Percentiles rank a stretch among this genome's conserved stretches.
These are phyloP conservation scores for Quadroppia sp. DNA, from an alignment of 2,888 invertebrate species.

Conservation along the genomic window DNA sequence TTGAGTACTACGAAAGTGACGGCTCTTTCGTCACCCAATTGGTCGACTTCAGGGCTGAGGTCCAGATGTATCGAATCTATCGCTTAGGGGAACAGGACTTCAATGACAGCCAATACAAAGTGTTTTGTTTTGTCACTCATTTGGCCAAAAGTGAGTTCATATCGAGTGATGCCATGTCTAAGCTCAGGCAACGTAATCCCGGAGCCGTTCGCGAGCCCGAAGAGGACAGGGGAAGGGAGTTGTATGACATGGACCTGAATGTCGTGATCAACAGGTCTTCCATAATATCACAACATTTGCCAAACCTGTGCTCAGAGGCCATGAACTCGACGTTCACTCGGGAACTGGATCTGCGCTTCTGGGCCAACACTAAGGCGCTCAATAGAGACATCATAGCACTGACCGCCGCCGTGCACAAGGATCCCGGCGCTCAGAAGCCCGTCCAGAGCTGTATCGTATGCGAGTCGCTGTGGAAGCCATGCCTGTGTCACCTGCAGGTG, in stretches of 20 bases:
- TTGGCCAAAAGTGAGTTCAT: constrained; percentile 82
- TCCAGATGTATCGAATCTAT: constrained; percentile 81
- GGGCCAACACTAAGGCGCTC: constrained; percentile 54
- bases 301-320: constrained; percentile 71
- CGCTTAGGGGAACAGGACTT: constrained; percentile 88
- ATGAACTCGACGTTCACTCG: constrained; percentile 67
- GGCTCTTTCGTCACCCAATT: constrained; percentile 86
- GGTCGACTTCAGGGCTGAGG: constrained; percentile 91
- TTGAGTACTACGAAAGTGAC: constrained; percentile 85
- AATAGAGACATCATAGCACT: constrained; percentile 59
- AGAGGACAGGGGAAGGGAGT: constrained; percentile 78
- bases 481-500: constrained; percentile 77
- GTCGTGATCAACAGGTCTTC: constrained; percentile 66
- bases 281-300: constrained; percentile 67
- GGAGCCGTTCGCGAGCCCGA: constrained; percentile 83
- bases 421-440: constrained; percentile 60
- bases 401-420: constrained; percentile 66
- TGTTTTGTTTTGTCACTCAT: constrained; percentile 83
- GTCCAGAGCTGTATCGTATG: constrained; percentile 50
- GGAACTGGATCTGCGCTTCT: constrained; percentile 70
- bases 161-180: constrained; percentile 93
- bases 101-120: constrained; percentile 80
- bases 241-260: constrained; percentile 76
- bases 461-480: constrained; percentile 57
- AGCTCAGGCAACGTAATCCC: constrained; percentile 82